Conservation (phyloP, 2,113 vertebrate species). For the Callaeas wilsoni region DNA sequence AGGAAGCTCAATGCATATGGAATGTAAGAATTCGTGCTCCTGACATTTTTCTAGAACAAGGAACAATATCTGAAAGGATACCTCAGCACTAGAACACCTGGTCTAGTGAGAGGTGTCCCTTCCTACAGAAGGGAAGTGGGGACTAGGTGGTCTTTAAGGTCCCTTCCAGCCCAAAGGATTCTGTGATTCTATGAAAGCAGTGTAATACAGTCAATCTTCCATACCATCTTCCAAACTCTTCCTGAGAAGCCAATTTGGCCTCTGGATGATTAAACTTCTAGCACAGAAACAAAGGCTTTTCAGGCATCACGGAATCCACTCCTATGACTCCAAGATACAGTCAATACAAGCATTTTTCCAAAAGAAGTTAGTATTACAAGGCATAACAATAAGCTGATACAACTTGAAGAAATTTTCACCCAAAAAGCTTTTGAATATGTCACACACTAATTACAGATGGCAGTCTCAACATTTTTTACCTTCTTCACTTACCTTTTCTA, state of each 20-base stretch:
- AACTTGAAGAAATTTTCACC: not conserved
- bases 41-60: not conserved
- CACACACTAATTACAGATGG: not conserved
- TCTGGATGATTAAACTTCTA: not conserved
- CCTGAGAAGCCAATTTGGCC: not conserved
- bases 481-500: conserved; percentile 81
- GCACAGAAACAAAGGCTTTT: not conserved
- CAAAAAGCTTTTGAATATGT: not conserved
- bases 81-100: not conserved
- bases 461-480: not conserved
- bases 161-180: not conserved
- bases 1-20: not conserved
- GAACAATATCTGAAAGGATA: not conserved
- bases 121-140: not conserved
- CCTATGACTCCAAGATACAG: not conserved
- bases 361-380: not conserved
- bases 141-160: not conserved
- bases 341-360: not conserved
- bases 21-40: not conserved
- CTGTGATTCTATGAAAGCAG: not conserved
- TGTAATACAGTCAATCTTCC: not conserved
- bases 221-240: accelerated
- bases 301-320: not conserved
- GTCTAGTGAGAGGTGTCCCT: not conserved
- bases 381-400: not conserved